Evolutionary conservation across 2,888 invertebrate species (phyloP).

Genomic region (Drosophila robusta): DNA sequence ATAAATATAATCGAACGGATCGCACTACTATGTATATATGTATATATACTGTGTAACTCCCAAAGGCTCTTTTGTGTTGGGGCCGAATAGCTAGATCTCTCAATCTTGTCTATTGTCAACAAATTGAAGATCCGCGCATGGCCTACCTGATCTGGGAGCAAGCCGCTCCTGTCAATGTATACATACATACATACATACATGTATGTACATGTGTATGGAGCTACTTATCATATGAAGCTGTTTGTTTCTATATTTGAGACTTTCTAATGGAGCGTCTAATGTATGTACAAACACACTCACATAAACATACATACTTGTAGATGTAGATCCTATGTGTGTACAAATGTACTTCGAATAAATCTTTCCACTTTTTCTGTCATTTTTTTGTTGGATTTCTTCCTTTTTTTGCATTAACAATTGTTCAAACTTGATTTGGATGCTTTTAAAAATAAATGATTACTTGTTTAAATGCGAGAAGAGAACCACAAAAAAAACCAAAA

Average conservation of each 20-base stretch:
- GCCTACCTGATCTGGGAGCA: not conserved
- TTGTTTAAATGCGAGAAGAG: conserved; percentile 54
- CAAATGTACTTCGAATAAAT: conserved; percentile 53
- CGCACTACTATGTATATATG: too few relatives aligned
- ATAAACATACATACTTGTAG: not conserved
- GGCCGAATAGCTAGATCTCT: too few relatives aligned
- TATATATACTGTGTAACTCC: too few relatives aligned
- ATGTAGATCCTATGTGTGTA: not conserved
- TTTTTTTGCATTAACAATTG: conserved; percentile 68
- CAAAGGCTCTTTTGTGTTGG: too few relatives aligned
- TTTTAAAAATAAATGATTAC: conserved; percentile 78
- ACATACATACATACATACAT: not conserved
- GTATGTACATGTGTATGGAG: conserved; percentile 9
- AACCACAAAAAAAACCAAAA: not conserved
- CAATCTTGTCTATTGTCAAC: not conserved
- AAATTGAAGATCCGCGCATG: not conserved
- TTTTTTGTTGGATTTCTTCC: conserved; percentile 10
- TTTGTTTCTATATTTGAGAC: conserved; percentile 65
- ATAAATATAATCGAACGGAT: too few relatives aligned
- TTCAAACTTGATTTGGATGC: conserved; percentile 73
- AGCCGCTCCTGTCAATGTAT: conserved; percentile 19
- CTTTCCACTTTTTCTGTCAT: conserved; percentile 54
- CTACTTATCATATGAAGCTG: conserved; percentile 54
- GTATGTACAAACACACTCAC: conserved; percentile 12
- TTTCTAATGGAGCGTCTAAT: conserved; percentile 69